Evolutionary conservation across 2,797 vertebrate genomes (phyloP).

Genomic region (Cryptoblepharus egeriae): DNA sequence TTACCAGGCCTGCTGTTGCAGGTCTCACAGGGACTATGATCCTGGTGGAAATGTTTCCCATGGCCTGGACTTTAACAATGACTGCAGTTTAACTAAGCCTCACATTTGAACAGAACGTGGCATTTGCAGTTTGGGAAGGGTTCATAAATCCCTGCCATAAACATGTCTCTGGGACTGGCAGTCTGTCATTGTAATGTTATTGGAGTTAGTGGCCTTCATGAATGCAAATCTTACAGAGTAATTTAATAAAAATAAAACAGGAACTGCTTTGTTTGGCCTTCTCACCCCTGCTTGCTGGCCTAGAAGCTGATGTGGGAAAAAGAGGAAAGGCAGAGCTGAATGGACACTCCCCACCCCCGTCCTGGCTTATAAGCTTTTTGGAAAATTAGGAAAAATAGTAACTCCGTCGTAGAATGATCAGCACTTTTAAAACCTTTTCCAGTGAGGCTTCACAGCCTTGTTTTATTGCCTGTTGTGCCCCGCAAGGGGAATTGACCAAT

Average conservation of each 20-base stretch:
- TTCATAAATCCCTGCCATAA: not conserved
- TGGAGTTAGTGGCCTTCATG: not conserved
- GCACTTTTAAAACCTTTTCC: not conserved
- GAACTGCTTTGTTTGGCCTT: not conserved
- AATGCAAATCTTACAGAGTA: not conserved
- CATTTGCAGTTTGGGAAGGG: not conserved
- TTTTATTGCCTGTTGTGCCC: not conserved
- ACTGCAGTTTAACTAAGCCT: not conserved
- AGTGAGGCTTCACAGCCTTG: not conserved
- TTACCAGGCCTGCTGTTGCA: not conserved
- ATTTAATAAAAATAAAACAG: not conserved
- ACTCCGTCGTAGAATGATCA: too few species aligned
- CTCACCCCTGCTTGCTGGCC: too few species aligned
- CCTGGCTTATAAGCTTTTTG: not conserved
- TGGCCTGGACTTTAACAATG: not conserved
- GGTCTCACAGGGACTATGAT: not conserved
- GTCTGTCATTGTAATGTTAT: not conserved
- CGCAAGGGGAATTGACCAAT: too few species aligned
- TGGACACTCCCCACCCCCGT: not conserved
- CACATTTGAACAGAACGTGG: not conserved
- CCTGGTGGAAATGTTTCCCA: not conserved
- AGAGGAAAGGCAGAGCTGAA: not conserved
- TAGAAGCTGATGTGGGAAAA: not conserved
- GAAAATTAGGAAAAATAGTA: too few species aligned
- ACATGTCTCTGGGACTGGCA: not conserved